phyloP scores from a whole-genome alignment of 2,113 vertebrate species.

The mouse (Mus musculus) region GRCm39 chr1:71836501-71837000 shows the following conservation, averaged over 20 bases:
- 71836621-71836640: not conserved
- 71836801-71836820: slow-evolving; percentile 57
- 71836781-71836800: not conserved
- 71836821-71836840: slow-evolving; percentile 59
- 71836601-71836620: not conserved
- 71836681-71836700: slow-evolving; percentile 15
- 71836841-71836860: slow-evolving; percentile 73
- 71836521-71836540: not conserved
- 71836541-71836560: slow-evolving; percentile 39
- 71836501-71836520: not conserved
- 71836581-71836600: not conserved
- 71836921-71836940: slow-evolving; percentile 67
- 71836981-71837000: slow-evolving; percentile 56
- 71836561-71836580: not conserved
- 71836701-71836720: not conserved
- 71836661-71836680: not conserved
- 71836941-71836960: slow-evolving; percentile 52
- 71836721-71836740: not conserved
- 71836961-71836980: slow-evolving; percentile 70
- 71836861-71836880: slow-evolving; percentile 63
- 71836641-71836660: not conserved
- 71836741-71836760: no score
- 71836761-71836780: not conserved
- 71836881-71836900: slow-evolving; percentile 2
- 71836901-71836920: slow-evolving; percentile 66